Evolutionary conservation across 2,113 vertebrate genomes (phyloP).

Genomic region (Cyphomyrus plagiostoma): DNA sequence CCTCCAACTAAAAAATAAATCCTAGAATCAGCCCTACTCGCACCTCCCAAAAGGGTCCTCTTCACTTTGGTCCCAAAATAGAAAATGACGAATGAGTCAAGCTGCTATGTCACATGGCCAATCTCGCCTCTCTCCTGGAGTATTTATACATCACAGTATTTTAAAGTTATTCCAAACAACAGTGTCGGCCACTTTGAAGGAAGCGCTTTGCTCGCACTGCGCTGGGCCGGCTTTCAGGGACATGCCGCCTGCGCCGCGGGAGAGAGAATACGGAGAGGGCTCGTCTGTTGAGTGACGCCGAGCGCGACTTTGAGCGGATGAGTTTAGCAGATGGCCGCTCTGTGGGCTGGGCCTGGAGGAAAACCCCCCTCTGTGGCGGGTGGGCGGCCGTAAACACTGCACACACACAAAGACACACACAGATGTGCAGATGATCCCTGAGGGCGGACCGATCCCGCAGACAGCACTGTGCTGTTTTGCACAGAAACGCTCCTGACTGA

Average conservation of each 20-base stretch:
- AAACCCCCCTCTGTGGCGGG: neutral
- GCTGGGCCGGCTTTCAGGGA: neutral
- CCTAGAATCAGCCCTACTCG: neutral
- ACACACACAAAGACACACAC: neutral
- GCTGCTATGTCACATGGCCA: neutral
- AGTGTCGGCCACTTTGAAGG: neutral
- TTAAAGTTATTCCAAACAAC: neutral
- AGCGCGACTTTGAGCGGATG: neutral
- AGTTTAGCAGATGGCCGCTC: neutral
- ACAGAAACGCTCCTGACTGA: neutral
- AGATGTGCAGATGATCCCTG: neutral
- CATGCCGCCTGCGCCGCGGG: neutral
- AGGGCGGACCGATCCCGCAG: neutral
- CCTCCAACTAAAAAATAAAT: neutral
- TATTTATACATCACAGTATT: neutral
- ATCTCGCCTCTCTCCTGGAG: neutral
- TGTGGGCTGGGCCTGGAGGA: neutral
- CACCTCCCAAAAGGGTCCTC: neutral
- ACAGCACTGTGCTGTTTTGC: neutral
- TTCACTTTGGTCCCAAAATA: neutral
- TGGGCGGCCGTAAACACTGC: neutral
- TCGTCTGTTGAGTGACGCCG: neutral
- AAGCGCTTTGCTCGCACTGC: neutral
- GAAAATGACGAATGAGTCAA: neutral
- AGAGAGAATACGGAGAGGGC: neutral